Base-by-base conservation (phyloP, 2,113 vertebrate genomes). In the Takifugu flavidus region DNA sequence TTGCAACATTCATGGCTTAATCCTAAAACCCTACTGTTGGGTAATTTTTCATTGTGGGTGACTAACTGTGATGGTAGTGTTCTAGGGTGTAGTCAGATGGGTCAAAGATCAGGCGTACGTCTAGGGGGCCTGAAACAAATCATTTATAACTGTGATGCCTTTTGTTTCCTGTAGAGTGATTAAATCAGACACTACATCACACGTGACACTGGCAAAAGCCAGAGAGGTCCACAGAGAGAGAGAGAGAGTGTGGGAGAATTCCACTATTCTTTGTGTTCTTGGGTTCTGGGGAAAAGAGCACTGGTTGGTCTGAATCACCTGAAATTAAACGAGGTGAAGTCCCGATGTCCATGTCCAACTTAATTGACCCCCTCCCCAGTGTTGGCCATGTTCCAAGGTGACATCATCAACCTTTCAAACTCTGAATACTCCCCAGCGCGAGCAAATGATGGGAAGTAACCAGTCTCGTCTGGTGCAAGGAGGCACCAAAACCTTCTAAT, bases 201-300 rank as follows among this genome's bases (percentile, higher is more conserved):
- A 70, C 53, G 70, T 70, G 75, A 67, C 20, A 25, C 56, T 60
- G 49, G 44, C 49, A 56, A 70, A 72, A 52, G 46, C 49, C 54
- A 20, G 59, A 67, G 58, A 62, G 53, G 43, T 52, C 10, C 29
- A 56, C 62, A 46, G 65, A 69, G 70, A 63, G 29, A 57, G 50
- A 74, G 70, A 63, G 29, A 57, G 50, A 74, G 70, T 82, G 80
- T 79, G 74, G 78, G 69, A 82, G 74, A 63, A 62, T 66, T 55
- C 43, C 34, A 39, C 53, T 51, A 74, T 57, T 73, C 75, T 82
- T 86, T 82, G 75, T 84, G 61, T 65, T 76, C 53, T 64, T 15
- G 76, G 82, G 75, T 56, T 59, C 67, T 69, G 67, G 54, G 70
- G 78, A 64, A 78, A 67, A 59, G 54, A 59, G 39, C 39, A 45